Evolutionary conservation across 2,113 vertebrate genomes (phyloP).

Genomic region (Planiliza haematocheilus): DNA sequence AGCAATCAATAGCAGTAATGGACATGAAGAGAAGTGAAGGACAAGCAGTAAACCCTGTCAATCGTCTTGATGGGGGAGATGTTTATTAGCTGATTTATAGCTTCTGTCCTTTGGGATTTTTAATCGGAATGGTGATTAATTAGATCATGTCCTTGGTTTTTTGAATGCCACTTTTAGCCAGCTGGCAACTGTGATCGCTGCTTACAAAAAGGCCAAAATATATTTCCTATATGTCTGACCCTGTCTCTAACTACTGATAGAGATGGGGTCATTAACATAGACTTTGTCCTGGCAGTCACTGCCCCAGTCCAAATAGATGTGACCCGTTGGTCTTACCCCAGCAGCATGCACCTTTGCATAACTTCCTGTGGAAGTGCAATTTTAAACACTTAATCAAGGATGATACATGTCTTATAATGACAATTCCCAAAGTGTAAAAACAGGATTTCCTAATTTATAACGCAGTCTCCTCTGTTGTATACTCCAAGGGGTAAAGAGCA

Average conservation of each 20-base stretch:
- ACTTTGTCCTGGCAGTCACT: slow-evolving; percentile 46
- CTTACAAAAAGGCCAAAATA: slow-evolving; percentile 23
- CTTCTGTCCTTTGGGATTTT: slow-evolving; percentile 29
- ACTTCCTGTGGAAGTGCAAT: not conserved
- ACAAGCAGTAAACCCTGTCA: slow-evolving; percentile 49
- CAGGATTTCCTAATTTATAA: slow-evolving; percentile 24
- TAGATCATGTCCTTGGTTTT: slow-evolving; percentile 37
- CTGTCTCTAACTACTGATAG: slow-evolving; percentile 2
- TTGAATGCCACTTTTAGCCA: slow-evolving; percentile 18
- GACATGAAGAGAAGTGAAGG: slow-evolving; percentile 46
- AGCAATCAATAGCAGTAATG: slow-evolving; percentile 76
- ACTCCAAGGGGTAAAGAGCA: not conserved
- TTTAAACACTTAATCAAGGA: not conserved
- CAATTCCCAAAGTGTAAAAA: slow-evolving; percentile 3
- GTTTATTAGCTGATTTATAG: slow-evolving; percentile 54
- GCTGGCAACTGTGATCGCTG: slow-evolving; percentile 14
- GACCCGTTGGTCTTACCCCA: not conserved
- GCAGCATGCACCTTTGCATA: not conserved
- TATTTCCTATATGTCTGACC: not conserved
- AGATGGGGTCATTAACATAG: slow-evolving; percentile 32
- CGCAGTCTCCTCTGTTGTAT: not conserved
- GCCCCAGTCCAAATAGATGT: slow-evolving; percentile 17
- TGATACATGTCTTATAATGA: slow-evolving; percentile 24
- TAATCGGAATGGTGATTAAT: slow-evolving; percentile 60
- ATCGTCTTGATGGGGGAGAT: slow-evolving; percentile 36